phyloP scores from a whole-genome alignment of 2,888 invertebrate species.

The Holacanthella duospinosa region DNA sequence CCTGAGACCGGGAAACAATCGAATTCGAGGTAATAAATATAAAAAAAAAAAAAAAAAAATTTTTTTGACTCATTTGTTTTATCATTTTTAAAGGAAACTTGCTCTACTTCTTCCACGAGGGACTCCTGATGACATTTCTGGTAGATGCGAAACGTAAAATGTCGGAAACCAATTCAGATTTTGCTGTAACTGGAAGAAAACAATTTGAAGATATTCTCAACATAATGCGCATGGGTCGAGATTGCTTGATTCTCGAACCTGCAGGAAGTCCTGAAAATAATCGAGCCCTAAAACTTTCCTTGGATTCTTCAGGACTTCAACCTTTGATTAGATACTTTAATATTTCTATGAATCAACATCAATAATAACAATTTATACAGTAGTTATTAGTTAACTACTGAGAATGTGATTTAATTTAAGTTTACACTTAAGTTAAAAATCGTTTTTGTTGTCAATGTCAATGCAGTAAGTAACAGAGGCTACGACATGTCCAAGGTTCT shows the following conservation, averaged over 20 bases:
- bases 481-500: no score
- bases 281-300: not conserved
- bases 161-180: not conserved
- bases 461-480: no score
- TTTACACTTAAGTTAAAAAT: no score
- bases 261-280: slow-evolving; percentile 2
- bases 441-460: no score
- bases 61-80: not conserved
- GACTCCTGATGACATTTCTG: slow-evolving; percentile 9
- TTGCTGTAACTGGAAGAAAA: not conserved
- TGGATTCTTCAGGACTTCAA: slow-evolving; percentile 7
- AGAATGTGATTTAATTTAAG: no score
- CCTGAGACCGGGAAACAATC: slow-evolving; percentile 6
- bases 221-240: slow-evolving; percentile 3
- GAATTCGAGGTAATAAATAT: slow-evolving; percentile 2
- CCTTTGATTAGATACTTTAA: slow-evolving; percentile 8
- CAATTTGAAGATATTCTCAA: slow-evolving; percentile 10
- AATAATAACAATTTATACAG: not conserved
- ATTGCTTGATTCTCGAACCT: not conserved
- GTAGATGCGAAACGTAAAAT: slow-evolving; percentile 5
- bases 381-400: no score
- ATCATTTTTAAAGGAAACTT: slow-evolving; percentile 7
- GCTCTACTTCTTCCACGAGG: slow-evolving; percentile 8
- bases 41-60: not conserved
- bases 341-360: not conserved